Evolutionary conservation across 2,888 invertebrate genomes (phyloP).

Genomic region (Sthenelais limicola): DNA sequence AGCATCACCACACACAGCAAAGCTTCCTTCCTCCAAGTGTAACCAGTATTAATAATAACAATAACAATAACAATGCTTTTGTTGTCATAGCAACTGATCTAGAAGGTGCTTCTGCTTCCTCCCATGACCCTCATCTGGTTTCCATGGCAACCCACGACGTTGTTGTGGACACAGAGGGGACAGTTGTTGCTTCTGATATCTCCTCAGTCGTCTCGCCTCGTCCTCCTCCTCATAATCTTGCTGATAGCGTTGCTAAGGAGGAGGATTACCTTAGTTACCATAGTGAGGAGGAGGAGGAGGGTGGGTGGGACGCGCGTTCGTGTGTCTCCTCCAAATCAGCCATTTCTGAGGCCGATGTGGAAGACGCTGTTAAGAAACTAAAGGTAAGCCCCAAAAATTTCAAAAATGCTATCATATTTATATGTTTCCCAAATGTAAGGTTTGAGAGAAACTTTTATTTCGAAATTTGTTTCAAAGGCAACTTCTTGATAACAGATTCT

Average conservation of each 20-base stretch:
- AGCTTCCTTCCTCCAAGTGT: no score
- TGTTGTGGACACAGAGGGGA: constrained; percentile 12
- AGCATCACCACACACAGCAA: no score
- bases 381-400: no score
- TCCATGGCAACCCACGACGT: constrained; percentile 26
- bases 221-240: no score
- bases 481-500: no score
- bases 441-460: no score
- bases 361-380: constrained; percentile 10
- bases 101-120: neutral
- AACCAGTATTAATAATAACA: no score
- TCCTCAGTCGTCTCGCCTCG: no score
- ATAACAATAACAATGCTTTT: constrained; percentile 34
- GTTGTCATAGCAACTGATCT: constrained; percentile 25
- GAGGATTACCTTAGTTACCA: constrained; percentile 13
- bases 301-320: neutral
- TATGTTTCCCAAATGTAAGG: no score
- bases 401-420: no score
- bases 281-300: constrained; percentile 17
- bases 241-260: constrained; percentile 25
- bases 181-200: no score
- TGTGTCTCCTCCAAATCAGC: constrained; percentile 20
- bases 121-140: neutral
- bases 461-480: no score
- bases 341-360: constrained; percentile 28